phyloP scores from a whole-genome alignment of 2,888 invertebrate genomes.

The Eucera pruinosa region DNA sequence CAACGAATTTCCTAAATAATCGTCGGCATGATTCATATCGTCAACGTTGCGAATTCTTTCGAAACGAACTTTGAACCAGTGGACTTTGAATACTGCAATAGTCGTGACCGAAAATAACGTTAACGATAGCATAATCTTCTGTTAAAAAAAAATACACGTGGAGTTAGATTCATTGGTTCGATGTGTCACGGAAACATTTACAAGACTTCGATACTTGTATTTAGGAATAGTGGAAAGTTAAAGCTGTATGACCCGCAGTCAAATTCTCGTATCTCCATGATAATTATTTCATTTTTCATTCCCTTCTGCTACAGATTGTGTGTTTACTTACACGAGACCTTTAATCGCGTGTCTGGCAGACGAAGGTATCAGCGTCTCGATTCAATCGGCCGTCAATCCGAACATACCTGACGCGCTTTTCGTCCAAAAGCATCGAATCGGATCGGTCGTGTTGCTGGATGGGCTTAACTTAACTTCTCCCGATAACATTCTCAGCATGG shows the following conservation, averaged over 20 bases:
- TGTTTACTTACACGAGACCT: slow-evolving; percentile 74
- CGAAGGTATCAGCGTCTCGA: slow-evolving; percentile 75
- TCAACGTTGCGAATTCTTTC: background rate
- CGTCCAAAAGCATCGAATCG: slow-evolving; percentile 77
- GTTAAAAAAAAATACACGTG: no score
- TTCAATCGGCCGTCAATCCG: slow-evolving; percentile 78
- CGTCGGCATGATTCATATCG: no score
- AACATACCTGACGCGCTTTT: slow-evolving; percentile 76
- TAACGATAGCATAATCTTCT: no score
- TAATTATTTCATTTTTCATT: no score
- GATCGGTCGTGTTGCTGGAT: slow-evolving; percentile 80
- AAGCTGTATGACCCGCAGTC: no score
- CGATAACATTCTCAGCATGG: slow-evolving; percentile 80
- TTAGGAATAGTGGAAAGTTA: no score
- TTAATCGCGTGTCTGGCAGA: slow-evolving; percentile 77
- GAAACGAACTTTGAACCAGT: background rate
- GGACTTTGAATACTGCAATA: background rate
- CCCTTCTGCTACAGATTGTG: slow-evolving; percentile 67
- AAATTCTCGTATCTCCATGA: no score
- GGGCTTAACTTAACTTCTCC: slow-evolving; percentile 76
- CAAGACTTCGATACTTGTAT: no score
- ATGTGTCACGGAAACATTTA: background rate
- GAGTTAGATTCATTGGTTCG: no score
- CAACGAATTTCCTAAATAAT: no score
- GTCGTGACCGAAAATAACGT: no score